Evolutionary conservation across 2,888 invertebrate species (phyloP).

Genomic region (Molorchus minor): DNA sequence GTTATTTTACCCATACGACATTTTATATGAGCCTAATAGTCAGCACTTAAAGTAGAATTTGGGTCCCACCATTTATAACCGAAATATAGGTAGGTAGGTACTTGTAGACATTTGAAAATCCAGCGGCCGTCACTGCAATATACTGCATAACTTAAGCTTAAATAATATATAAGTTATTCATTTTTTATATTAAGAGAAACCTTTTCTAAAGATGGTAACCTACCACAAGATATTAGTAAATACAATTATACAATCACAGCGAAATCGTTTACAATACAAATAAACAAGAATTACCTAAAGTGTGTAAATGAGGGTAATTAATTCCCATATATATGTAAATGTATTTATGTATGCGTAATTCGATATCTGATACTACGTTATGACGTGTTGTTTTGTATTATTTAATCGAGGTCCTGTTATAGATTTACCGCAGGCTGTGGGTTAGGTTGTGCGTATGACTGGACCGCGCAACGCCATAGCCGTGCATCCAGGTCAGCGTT

Average conservation of each 20-base stretch:
- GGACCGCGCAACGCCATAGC: slow-evolving; percentile 19
- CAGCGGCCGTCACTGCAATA: no score
- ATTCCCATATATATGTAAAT: not conserved
- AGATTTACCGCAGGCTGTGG: slow-evolving; percentile 15
- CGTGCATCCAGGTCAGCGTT: slow-evolving; percentile 24
- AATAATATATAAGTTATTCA: no score
- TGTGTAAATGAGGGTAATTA: not conserved
- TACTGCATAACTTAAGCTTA: no score
- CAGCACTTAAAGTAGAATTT: not conserved
- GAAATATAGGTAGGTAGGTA: no score
- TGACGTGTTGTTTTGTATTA: not conserved
- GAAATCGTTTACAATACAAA: not conserved
- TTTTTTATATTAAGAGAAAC: no score
- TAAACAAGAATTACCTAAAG: not conserved
- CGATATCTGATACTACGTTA: not conserved
- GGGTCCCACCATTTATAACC: no score
- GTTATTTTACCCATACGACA: not conserved
- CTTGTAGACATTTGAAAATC: no score
- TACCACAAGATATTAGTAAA: no score
- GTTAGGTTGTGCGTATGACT: slow-evolving; percentile 10
- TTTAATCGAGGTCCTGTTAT: slow-evolving; percentile 11
- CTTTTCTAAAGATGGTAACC: no score
- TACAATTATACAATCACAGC: not conserved
- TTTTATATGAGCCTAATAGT: not conserved
- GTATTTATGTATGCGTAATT: not conserved